phyloP scores from a whole-genome alignment of 2,113 vertebrate species.

The Sus scrofa region T2T-Sscrofa CM000812.6:43929001-43929500 shows the following conservation, averaged over 20 bases:
- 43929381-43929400: not conserved
- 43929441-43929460: not conserved
- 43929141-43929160: not conserved
- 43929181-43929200: not conserved
- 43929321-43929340: not conserved
- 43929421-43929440: not conserved
- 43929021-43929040: constrained; percentile 12
- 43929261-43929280: not conserved
- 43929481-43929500: constrained; percentile 58
- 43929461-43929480: not conserved
- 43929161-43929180: constrained; percentile 17
- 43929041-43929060: not conserved
- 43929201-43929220: not conserved
- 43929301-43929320: not conserved
- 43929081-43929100: not conserved
- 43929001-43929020: not conserved
- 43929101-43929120: not conserved
- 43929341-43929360: not conserved
- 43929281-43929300: not conserved
- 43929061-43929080: not conserved
- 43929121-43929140: not conserved
- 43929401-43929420: not conserved
- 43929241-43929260: not conserved
- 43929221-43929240: not conserved
- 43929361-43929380: not conserved